Conservation (phyloP, 2,888 invertebrate species). For the Ennomos fuscantarius region DNA sequence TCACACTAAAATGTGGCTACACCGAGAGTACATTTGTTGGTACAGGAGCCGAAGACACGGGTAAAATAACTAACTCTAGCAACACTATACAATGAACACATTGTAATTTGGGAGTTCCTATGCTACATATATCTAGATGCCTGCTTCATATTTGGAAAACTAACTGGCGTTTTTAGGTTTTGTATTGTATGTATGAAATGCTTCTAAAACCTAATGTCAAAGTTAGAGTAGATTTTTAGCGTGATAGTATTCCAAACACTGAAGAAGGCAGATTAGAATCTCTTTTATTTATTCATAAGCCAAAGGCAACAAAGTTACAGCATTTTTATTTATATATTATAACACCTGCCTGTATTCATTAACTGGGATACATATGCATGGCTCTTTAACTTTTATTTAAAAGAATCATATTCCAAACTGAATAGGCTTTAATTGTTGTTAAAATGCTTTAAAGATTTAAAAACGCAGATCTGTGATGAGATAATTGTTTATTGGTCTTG, state of each 20-base stretch:
- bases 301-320: slow-evolving; percentile 17
- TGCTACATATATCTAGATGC: slow-evolving; percentile 43
- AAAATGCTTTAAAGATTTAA: no score
- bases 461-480: no score
- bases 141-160: slow-evolving; percentile 19
- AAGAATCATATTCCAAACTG: no score
- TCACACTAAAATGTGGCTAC: background rate
- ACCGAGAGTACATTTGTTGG: slow-evolving; percentile 46
- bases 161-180: slow-evolving; percentile 4
- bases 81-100: slow-evolving; percentile 79
- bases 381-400: no score
- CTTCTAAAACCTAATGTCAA: background rate
- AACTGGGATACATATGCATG: background rate
- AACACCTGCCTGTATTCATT: background rate
- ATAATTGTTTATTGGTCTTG: no score
- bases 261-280: slow-evolving; percentile 25
- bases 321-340: background rate
- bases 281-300: slow-evolving; percentile 13
- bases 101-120: slow-evolving; percentile 60
- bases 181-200: background rate
- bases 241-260: slow-evolving; percentile 2
- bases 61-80: slow-evolving; percentile 62
- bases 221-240: background rate
- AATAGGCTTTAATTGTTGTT: no score
- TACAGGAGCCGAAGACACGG: slow-evolving; percentile 62